Evolutionary conservation across 2,888 invertebrate genomes (phyloP).

Genomic region (Lycocerus yunnanus): DNA sequence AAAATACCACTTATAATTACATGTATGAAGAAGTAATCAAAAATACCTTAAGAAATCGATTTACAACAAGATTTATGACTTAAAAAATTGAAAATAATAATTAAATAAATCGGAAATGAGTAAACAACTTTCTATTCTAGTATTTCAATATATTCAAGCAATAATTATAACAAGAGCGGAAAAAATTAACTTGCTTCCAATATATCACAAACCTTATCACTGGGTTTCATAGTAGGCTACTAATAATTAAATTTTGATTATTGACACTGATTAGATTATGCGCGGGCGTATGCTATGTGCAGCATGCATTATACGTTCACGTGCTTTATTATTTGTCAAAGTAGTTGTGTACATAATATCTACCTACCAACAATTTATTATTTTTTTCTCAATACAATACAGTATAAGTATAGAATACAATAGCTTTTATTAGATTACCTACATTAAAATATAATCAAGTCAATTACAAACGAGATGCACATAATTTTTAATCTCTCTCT

Average conservation of each 20-base stretch:
- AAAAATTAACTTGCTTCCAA: background rate
- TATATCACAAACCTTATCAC: background rate
- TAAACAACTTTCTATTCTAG: background rate
- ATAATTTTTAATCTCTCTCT: background rate
- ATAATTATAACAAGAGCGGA: background rate
- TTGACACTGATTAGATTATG: conserved; percentile 10
- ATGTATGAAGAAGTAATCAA: background rate
- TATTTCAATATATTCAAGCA: background rate
- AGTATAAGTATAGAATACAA: background rate
- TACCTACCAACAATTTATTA: background rate
- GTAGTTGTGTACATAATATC: background rate
- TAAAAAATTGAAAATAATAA: background rate
- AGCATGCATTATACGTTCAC: background rate
- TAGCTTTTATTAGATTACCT: background rate
- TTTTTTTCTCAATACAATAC: background rate
- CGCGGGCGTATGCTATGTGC: background rate
- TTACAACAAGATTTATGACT: background rate
- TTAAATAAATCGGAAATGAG: background rate
- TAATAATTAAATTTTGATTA: conserved; percentile 10
- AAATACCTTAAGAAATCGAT: background rate
- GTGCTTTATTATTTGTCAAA: background rate
- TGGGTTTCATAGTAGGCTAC: background rate
- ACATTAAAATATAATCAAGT: background rate
- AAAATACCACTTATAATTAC: background rate
- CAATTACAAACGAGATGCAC: background rate